phyloP scores from a whole-genome alignment of 2,888 invertebrate species.

The Cheilosia pagana region DNA sequence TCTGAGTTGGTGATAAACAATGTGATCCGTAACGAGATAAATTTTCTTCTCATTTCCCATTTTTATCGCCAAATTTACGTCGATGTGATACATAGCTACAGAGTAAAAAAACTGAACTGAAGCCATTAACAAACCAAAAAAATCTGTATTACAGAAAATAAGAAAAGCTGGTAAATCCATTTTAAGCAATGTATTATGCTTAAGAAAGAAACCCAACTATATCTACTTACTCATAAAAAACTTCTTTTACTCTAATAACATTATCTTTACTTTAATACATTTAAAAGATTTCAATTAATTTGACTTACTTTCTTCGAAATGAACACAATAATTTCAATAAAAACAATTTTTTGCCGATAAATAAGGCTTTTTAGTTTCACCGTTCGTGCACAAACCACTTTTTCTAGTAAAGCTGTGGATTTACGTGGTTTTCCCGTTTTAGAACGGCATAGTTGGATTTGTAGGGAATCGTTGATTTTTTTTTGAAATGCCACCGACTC shows the following conservation, averaged over 20 bases:
- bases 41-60: not conserved
- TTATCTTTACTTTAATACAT: conserved; percentile 9
- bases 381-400: not conserved
- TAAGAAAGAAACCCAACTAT: conserved; percentile 13
- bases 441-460: conserved; percentile 9
- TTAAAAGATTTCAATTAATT: conserved; percentile 13
- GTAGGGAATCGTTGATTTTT: too few species aligned
- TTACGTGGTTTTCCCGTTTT: conserved; percentile 23
- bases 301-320: conserved; percentile 7
- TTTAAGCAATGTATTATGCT: not conserved
- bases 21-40: too few species aligned
- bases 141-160: not conserved
- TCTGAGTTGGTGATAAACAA: too few species aligned
- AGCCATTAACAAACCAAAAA: too few species aligned
- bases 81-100: not conserved
- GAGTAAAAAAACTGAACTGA: too few species aligned
- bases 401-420: conserved; percentile 12
- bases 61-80: conserved; percentile 12
- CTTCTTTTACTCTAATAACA: conserved; percentile 17
- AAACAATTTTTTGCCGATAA: conserved; percentile 8
- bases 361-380: conserved; percentile 13
- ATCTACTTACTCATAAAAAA: conserved; percentile 7
- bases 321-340: conserved; percentile 16
- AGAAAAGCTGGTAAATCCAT: conserved; percentile 13
- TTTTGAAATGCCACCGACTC: too few species aligned